Conservation (phyloP, 2,797 vertebrate species). For the Carcharodon carcharias region DNA sequence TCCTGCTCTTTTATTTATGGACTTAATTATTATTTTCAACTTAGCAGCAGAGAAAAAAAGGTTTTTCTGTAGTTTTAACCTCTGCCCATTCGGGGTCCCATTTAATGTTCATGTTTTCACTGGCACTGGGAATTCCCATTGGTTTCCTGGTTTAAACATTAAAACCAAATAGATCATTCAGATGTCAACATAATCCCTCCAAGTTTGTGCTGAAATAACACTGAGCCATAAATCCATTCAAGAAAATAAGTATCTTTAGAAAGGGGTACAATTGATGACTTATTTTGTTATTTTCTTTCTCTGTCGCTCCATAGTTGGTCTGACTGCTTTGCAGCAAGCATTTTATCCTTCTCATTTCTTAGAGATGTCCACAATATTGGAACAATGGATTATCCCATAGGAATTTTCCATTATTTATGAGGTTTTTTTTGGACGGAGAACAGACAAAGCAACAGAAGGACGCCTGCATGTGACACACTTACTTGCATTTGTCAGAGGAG, state of each 20-base stretch:
- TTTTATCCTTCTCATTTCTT: neutral
- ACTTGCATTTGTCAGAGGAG: neutral
- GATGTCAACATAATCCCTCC: neutral
- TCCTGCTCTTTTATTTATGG: neutral
- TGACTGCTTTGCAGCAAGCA: neutral
- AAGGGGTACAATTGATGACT: neutral
- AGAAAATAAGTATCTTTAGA: neutral
- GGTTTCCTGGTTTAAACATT: neutral
- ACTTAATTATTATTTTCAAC: neutral
- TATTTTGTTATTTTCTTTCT: neutral
- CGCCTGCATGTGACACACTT: neutral
- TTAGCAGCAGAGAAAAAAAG: neutral
- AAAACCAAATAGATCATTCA: neutral
- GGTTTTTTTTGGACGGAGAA: neutral
- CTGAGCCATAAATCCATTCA: neutral
- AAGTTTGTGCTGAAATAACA: neutral
- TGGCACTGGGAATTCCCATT: neutral
- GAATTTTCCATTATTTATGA: neutral
- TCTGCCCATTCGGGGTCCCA: neutral
- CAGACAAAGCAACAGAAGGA: neutral
- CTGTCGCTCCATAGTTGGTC: neutral
- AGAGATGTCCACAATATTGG: neutral
- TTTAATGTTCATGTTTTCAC: neutral
- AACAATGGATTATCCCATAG: neutral
- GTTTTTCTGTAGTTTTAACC: neutral